Percentiles rank a stretch among this genome's conserved stretches.
phyloP scores from a whole-genome alignment of 2,113 vertebrate species.

The Circaetus gallicus region DNA sequence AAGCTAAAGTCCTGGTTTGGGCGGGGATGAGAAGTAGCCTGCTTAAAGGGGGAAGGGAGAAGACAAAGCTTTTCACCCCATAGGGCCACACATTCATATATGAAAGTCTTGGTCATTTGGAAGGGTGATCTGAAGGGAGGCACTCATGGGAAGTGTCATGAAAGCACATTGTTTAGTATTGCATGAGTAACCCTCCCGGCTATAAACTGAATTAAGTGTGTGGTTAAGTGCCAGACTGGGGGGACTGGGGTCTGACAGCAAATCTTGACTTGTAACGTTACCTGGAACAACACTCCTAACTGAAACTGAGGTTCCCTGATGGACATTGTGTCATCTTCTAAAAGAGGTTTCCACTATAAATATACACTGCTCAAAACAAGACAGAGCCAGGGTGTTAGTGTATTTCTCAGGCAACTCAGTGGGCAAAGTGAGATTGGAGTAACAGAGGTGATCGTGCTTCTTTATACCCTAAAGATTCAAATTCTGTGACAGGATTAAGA shows the following conservation, averaged over 20 bases:
- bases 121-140: neutral
- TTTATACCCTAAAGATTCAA: neutral
- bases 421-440: neutral
- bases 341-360: neutral
- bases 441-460: neutral
- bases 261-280: accelerated
- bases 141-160: neutral
- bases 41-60: neutral
- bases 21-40: neutral
- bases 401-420: neutral
- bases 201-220: neutral
- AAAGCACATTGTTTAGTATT: neutral
- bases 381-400: neutral
- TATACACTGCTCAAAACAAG: neutral
- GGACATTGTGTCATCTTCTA: neutral
- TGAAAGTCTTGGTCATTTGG: neutral
- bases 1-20: neutral
- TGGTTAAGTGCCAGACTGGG: neutral
- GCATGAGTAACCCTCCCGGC: neutral
- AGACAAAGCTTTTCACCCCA: neutral
- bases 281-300: neutral
- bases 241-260: neutral
- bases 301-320: neutral
- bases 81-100: accelerated
- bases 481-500: neutral